Evolutionary conservation across 2,888 invertebrate genomes (phyloP), one percentile per base, ranked within the genome.

Genomic region (Podotricha telesiphe): DNA sequence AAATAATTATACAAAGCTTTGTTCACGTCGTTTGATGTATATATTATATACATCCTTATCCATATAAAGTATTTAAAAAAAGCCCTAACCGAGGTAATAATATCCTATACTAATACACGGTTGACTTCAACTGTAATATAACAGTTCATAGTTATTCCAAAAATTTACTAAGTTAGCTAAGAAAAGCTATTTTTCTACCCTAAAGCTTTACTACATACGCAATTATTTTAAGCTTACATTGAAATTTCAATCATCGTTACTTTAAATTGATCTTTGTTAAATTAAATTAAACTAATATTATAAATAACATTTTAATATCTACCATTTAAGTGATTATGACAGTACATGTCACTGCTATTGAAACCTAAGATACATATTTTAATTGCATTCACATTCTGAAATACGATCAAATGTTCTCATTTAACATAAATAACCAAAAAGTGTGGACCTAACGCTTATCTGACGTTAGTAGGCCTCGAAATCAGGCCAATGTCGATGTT

Each of bases 401-500:
- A 37, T 5, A 19, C 47, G 48, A 28, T 34, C 28, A 19, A 48
- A 59, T n/a, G 58, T 59, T 59, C 58, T 17, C 15, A 42, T 59
- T 42, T 59, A 59, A 59, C 42, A 76, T 71, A 73, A 74, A 75
- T 75, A 76, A 75, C 74, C 73, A 71, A 73, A 77, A 75, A 77
- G 62, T 67, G 67, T 68, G 69, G 73, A 72, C 76, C 73, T 81
- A 80, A 81, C 79, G 82, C 76, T 77, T 82, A 89, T 89, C 89
- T 91, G 87, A 83, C 84, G 85, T 88, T 88, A 87, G 86, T 91
- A 85, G 91, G 91, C 84, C 90, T 84, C 77, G 72, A 56, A 91
- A 87, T 83, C 85, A 76, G 91, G 92, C 88, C 91, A 91, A 90
- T 91, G 92, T 89, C 89, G 86, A 78, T 90, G 91, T 90, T 89